Percentiles rank a stretch among this genome's conserved stretches.
Evolutionary conservation across 2,797 vertebrate genomes (phyloP).

Genomic region (Channa striata): DNA sequence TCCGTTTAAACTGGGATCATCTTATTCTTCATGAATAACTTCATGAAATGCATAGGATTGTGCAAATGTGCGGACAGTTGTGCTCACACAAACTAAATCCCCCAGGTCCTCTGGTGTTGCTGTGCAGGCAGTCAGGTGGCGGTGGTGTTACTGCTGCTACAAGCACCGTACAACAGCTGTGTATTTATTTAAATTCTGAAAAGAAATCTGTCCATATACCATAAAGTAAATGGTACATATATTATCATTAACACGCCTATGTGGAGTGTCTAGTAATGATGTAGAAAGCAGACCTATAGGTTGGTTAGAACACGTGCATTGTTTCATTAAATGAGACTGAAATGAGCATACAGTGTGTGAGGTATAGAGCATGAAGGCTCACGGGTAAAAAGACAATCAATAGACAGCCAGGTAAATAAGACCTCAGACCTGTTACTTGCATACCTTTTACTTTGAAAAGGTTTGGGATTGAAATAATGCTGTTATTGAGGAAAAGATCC

Average conservation of each 20-base stretch:
- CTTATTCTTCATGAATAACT: slow-evolving; percentile 56
- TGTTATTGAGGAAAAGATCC: accelerated
- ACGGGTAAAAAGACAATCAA: too few relatives aligned
- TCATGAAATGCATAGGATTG: slow-evolving; percentile 38
- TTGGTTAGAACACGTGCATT: too few relatives aligned
- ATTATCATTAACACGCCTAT: background rate
- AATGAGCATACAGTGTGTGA: background rate
- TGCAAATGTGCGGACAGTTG: slow-evolving; percentile 18
- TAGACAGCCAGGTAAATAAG: slow-evolving; percentile 12
- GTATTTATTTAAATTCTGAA: too few relatives aligned
- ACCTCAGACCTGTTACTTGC: background rate
- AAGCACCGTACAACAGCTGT: background rate
- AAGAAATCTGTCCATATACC: too few relatives aligned
- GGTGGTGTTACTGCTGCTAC: background rate
- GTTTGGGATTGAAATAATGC: background rate
- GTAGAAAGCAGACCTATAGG: background rate
- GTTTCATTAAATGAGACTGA: slow-evolving; percentile 9
- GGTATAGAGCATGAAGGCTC: too few relatives aligned
- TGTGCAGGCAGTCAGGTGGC: background rate
- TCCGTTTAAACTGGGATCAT: slow-evolving; percentile 49
- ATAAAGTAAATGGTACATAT: too few relatives aligned
- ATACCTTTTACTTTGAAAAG: background rate
- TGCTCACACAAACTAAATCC: slow-evolving; percentile 17
- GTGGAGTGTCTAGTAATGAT: background rate
- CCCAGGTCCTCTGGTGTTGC: slow-evolving; percentile 9